A percentile compares a stretch with the other conserved stretches of the same genome.
phyloP scores from a whole-genome alignment of 2,888 invertebrate genomes.

The Crocallis elinguaria region DNA sequence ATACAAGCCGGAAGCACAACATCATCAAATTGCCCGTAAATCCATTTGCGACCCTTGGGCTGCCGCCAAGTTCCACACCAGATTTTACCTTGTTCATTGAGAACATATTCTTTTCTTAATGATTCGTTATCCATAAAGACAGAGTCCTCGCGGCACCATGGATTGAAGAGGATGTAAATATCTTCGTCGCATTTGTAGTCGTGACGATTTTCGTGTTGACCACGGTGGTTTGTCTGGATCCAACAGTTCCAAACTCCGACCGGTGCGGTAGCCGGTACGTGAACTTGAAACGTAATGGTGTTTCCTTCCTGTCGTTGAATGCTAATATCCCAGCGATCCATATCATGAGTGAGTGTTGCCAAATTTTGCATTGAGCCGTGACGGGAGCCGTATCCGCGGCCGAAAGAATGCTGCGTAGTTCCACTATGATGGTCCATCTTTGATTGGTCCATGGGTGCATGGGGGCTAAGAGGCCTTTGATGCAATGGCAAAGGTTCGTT shows the following conservation, averaged over 20 bases:
- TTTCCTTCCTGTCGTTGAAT: constrained; percentile 85
- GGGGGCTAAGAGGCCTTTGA: constrained; percentile 79
- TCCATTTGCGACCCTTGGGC: constrained; percentile 89
- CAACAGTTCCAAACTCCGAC: constrained; percentile 89
- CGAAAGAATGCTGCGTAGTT: constrained; percentile 71
- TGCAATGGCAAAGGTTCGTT: constrained; percentile 76
- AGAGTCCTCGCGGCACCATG: constrained; percentile 90
- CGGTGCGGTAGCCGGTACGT: constrained; percentile 87
- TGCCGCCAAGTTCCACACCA: constrained; percentile 90
- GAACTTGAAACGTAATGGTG: constrained; percentile 86
- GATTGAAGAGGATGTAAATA: constrained; percentile 91
- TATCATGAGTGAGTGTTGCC: constrained; percentile 80
- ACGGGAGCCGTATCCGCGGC: constrained; percentile 68
- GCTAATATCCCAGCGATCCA: constrained; percentile 86
- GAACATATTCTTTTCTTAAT: constrained; percentile 87
- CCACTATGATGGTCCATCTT: constrained; percentile 72
- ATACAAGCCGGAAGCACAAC: constrained; percentile 87
- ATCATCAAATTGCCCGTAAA: constrained; percentile 90
- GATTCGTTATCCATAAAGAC: constrained; percentile 89
- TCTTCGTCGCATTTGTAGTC: constrained; percentile 87
- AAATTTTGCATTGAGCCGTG: constrained; percentile 80
- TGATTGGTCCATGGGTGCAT: constrained; percentile 75
- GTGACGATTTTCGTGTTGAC: constrained; percentile 82
- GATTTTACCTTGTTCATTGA: constrained; percentile 90
- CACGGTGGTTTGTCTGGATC: constrained; percentile 85